Conservation (phyloP, 1,140 invertebrate species). For the Magallana ariakensis region DNA sequence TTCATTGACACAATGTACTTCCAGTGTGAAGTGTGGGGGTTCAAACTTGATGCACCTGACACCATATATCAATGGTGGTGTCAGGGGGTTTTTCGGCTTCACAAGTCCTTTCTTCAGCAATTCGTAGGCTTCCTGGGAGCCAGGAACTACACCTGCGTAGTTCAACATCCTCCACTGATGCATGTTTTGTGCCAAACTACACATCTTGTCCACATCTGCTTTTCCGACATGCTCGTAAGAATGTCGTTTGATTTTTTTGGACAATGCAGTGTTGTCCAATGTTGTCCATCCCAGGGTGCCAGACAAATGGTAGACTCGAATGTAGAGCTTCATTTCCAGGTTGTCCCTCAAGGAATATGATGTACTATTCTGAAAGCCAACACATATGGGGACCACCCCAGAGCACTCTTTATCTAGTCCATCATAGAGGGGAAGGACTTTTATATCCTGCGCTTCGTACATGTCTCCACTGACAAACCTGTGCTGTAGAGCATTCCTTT, state of each 20-base stretch:
- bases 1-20: conserved; percentile 93
- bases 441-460: not conserved
- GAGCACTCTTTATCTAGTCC: not conserved
- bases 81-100: conserved; percentile 84
- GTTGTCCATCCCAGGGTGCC: conserved; percentile 5
- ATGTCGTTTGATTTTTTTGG: not conserved
- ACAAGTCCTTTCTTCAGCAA: conserved; percentile 90
- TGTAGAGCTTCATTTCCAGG: not conserved
- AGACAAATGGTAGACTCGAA: conserved; percentile 5
- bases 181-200: conserved; percentile 12
- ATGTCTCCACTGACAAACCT: conserved; percentile 16
- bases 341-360: conserved; percentile 17
- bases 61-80: conserved; percentile 90
- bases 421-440: not conserved
- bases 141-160: conserved; percentile 87
- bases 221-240: conserved; percentile 5
- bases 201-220: conserved; percentile 5
- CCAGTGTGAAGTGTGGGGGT: conserved; percentile 92
- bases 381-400: not conserved
- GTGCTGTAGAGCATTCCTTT: not conserved
- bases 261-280: not conserved
- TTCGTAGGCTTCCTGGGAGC: conserved; percentile 93
- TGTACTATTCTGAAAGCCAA: not conserved
- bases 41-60: conserved; percentile 91
- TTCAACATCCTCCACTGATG: conserved; percentile 78